Conservation (phyloP, 2,888 invertebrate genomes). For the Pseudococcus jackbeardsleyi region DNA sequence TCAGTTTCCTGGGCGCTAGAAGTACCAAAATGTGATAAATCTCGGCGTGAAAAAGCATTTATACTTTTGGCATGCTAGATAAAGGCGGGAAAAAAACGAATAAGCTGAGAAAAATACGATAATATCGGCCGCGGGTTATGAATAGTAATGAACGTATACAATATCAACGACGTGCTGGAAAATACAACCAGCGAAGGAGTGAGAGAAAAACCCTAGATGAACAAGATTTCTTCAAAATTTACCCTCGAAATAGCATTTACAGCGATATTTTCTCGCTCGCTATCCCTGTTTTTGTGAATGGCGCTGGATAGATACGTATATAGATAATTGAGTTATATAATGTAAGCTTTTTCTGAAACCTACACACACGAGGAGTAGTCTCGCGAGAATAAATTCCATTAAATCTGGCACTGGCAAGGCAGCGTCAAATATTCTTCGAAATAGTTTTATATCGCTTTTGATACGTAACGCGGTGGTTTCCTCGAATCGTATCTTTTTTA, state of each 20-base stretch:
- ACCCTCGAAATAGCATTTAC: constrained; percentile 6
- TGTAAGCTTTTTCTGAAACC: constrained; percentile 33
- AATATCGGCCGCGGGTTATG: constrained; percentile 35
- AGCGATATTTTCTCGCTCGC: neutral
- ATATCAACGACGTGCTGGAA: neutral
- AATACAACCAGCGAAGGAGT: neutral
- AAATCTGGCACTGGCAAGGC: neutral
- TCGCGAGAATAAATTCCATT: constrained; percentile 33
- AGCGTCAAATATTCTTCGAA: constrained; percentile 16
- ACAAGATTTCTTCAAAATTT: constrained; percentile 27
- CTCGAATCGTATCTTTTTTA: neutral
- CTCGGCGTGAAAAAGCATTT: constrained; percentile 4
- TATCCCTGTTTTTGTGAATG: neutral
- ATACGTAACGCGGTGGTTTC: neutral
- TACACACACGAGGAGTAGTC: constrained; percentile 26
- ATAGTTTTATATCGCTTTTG: constrained; percentile 33
- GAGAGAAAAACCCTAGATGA: neutral
- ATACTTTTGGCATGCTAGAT: constrained; percentile 3
- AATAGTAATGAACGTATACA: constrained; percentile 16
- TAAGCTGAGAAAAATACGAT: constrained; percentile 31
- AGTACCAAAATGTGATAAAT: neutral
- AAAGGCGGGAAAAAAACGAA: neutral
- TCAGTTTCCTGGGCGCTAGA: neutral
- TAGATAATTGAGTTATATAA: constrained; percentile 38
- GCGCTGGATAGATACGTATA: constrained; percentile 29